phyloP scores from a whole-genome alignment of 2,888 invertebrate species.

The Oscheius sp. region DNA sequence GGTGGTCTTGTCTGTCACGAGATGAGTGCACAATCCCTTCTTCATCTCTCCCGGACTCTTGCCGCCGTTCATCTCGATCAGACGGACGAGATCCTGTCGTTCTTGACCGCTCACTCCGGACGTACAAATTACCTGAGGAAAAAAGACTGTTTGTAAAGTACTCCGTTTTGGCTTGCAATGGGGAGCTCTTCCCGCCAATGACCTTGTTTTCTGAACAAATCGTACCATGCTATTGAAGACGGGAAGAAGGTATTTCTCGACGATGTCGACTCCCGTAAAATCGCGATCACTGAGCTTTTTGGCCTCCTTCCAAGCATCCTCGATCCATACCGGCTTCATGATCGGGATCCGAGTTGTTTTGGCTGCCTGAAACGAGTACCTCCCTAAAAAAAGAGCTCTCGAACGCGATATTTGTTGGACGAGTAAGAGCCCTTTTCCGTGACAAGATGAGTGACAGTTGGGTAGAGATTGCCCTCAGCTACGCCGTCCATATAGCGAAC shows the following conservation, averaged over 20 bases:
- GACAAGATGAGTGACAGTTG: conserved; percentile 56
- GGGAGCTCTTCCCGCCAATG: too few relatives aligned
- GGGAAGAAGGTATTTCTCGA: conserved; percentile 42
- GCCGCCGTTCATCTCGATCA: conserved; percentile 59
- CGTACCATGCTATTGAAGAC: conserved; percentile 46
- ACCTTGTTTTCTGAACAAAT: too few relatives aligned
- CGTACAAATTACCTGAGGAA: conserved; percentile 50
- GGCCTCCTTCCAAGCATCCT: conserved; percentile 30
- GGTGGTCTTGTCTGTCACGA: conserved; percentile 54
- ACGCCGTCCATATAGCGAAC: conserved; percentile 54
- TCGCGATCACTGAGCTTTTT: background rate
- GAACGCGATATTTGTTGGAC: conserved; percentile 55
- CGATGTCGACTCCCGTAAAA: background rate
- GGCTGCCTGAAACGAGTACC: conserved; percentile 13
- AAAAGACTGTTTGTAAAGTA: too few relatives aligned
- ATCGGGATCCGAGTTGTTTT: conserved; percentile 18
- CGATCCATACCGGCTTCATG: conserved; percentile 24
- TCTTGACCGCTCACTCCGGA: conserved; percentile 53
- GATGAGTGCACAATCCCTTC: conserved; percentile 57
- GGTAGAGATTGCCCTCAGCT: conserved; percentile 37
- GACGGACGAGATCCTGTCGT: conserved; percentile 46
- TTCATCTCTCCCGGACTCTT: conserved; percentile 56
- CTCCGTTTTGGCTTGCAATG: too few relatives aligned
- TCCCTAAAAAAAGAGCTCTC: background rate
- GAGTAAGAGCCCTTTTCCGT: conserved; percentile 45